These are phyloP conservation scores for Venustaconcha ellipsiformis DNA, from an alignment of 1,140 invertebrate genomes.

Conservation along the genomic window DNA sequence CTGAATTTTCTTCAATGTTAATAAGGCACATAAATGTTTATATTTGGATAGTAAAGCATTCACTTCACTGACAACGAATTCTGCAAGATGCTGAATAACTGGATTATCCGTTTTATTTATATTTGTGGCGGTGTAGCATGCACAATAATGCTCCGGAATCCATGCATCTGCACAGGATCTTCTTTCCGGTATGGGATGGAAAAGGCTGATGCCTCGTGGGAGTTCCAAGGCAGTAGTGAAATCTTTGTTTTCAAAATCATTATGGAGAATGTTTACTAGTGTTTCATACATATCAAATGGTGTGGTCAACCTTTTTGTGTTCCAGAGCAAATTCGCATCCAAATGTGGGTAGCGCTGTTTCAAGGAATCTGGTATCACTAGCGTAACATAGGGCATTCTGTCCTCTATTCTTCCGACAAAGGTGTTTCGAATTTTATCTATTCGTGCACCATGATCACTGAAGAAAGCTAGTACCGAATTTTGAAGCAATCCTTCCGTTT, in stretches of 20 bases:
- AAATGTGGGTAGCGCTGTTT: constrained; percentile 75
- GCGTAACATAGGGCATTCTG: constrained; percentile 84
- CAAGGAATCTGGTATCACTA: constrained; percentile 82
- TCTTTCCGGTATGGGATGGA: constrained; percentile 63
- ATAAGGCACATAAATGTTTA: constrained; percentile 37
- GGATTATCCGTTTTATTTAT: constrained; percentile 5
- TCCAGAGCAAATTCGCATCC: constrained; percentile 77
- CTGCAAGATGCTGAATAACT: constrained; percentile 18
- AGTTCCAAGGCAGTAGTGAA: too few relatives aligned
- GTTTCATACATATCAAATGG: constrained; percentile 70
- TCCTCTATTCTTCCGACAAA: constrained; percentile 89
- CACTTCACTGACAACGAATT: constrained; percentile 41
- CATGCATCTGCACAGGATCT: constrained; percentile 67
- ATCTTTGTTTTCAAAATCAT: constrained; percentile 30
- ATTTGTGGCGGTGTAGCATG: constrained; percentile 58
- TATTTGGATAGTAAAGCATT: constrained; percentile 33
- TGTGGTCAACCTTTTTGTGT: constrained; percentile 71
- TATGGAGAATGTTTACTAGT: constrained; percentile 62
- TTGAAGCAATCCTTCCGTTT: constrained; percentile 63
- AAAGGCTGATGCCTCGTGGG: constrained; percentile 64
- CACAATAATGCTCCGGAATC: constrained; percentile 69
- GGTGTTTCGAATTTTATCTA: constrained; percentile 84
- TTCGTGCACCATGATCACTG: constrained; percentile 94
- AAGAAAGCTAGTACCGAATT: constrained; percentile 81
- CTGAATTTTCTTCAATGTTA: constrained; percentile 25